Percentiles rank a stretch among this genome's conserved stretches.
Conservation (phyloP, 2,888 invertebrate genomes). For the Ophioninae sp. region DNA sequence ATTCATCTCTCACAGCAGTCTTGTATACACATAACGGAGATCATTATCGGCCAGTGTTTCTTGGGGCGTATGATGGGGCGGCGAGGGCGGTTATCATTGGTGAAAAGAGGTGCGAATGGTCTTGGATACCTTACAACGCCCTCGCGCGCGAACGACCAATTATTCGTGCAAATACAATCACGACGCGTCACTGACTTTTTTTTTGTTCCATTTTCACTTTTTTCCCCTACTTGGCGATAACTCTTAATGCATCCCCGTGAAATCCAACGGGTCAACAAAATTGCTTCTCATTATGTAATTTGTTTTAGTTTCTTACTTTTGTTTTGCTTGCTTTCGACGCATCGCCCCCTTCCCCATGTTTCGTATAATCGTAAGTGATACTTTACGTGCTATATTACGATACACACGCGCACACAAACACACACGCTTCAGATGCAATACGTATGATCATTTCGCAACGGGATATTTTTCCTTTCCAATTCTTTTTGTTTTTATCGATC, state of each 20-base stretch:
- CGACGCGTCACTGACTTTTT: constrained; percentile 22
- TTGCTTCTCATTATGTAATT: constrained; percentile 55
- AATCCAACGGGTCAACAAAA: constrained; percentile 50
- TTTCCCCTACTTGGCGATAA: constrained; percentile 45
- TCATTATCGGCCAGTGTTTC: constrained; percentile 60
- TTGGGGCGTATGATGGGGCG: constrained; percentile 16
- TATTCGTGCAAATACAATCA: constrained; percentile 1
- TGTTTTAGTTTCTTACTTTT: constrained; percentile 35
- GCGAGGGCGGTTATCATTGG: background rate
- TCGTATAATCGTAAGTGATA: constrained; percentile 24
- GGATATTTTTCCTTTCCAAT: constrained; percentile 4
- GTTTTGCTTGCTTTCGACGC: constrained; percentile 21
- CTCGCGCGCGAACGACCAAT: constrained; percentile 21
- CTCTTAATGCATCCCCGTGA: constrained; percentile 37
- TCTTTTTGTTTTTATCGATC: background rate
- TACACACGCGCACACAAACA: constrained; percentile 13
- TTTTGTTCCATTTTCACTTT: background rate
- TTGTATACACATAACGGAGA: constrained; percentile 69
- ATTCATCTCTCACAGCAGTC: constrained; percentile 74
- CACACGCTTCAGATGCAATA: constrained; percentile 53
- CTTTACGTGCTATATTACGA: constrained; percentile 30
- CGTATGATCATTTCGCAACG: constrained; percentile 59
- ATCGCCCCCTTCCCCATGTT: constrained; percentile 36
- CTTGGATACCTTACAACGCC: background rate
- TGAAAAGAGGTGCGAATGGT: background rate